Conservation (phyloP, 2,113 vertebrate genomes). For the Sceloporus tristichus region DNA sequence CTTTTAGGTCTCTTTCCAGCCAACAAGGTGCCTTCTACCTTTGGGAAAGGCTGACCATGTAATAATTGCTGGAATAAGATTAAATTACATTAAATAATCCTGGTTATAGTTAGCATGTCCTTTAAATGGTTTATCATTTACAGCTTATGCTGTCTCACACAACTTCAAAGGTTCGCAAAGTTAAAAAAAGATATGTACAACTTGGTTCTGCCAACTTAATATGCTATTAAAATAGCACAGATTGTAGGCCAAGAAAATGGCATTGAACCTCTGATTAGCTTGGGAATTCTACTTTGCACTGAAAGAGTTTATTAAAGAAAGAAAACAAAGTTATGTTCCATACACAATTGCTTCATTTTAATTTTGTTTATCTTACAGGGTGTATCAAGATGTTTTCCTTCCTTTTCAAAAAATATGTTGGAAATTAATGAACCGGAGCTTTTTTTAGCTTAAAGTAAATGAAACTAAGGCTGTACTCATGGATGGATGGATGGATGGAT, state of each 20-base stretch:
- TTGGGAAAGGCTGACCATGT: too few species aligned
- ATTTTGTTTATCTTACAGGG: background rate
- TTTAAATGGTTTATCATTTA: slow-evolving; percentile 4
- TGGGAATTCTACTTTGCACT: background rate
- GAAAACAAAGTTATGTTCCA: background rate
- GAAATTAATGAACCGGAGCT: background rate
- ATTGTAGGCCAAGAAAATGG: background rate
- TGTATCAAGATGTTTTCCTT: background rate
- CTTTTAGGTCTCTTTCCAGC: background rate
- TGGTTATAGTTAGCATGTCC: background rate
- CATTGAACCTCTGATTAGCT: background rate
- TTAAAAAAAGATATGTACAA: background rate
- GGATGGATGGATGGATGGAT: too few species aligned
- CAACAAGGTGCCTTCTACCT: too few species aligned
- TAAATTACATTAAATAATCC: background rate
- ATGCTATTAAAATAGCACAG: background rate
- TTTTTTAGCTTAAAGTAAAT: background rate
- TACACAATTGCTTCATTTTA: background rate
- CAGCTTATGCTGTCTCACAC: background rate
- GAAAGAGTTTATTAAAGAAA: background rate
- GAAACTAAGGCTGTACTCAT: background rate
- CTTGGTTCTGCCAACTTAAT: background rate
- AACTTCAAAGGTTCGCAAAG: background rate
- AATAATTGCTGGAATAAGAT: background rate
- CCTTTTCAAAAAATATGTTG: background rate